Base-by-base conservation (phyloP, 2,888 invertebrate species). In the Himalopsyche tibetana region DNA sequence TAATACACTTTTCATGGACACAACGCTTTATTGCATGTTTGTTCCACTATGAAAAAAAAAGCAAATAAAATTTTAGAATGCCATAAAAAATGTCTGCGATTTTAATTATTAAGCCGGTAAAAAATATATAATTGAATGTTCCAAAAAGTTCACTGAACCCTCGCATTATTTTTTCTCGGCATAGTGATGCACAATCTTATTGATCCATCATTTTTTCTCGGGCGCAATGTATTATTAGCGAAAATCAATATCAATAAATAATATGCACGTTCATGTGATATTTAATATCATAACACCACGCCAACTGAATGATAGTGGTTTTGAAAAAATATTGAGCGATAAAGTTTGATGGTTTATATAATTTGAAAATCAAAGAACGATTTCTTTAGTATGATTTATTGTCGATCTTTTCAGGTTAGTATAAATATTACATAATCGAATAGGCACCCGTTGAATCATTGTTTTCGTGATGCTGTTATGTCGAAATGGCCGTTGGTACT, bases 171-270 rank as follows among this genome's bases (percentile, higher is more conserved):
- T 63, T 63, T 63, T 63, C 28, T 28, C 11, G 28, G 28, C 28
- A 63, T 28, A 28, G 63, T 28, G 63, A 63, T 63, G 63, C 63
- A 63, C 63, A 63, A 63, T 19, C 5, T 63, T 63, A 63, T 63
- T 63, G 63, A 63, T 63, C 63, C 63, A 63, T 63, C 63, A 63
- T 63, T 28, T 63, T 63, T 28, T 19, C 63, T 11, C 15, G 63
- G 9, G 63, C 63, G 28, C 63, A 63, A 63, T 63, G 63, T 63
- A 19, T 63, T 63, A 63, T 63, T 63, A 63, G 63, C 63, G 28
- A 63, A 63, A 63, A 19, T 63, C 63, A 63, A 63, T 63, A 63
- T 63, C 63, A 63, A 63, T 63, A 63, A 63, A 63, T 63, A 63
- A 63, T 11, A 63, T 63, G 8, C 28, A 19, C 11, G 63, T 63